Evolutionary conservation across 1,140 invertebrate species (phyloP).

Genomic region (Aphaenogaster rudis): DNA sequence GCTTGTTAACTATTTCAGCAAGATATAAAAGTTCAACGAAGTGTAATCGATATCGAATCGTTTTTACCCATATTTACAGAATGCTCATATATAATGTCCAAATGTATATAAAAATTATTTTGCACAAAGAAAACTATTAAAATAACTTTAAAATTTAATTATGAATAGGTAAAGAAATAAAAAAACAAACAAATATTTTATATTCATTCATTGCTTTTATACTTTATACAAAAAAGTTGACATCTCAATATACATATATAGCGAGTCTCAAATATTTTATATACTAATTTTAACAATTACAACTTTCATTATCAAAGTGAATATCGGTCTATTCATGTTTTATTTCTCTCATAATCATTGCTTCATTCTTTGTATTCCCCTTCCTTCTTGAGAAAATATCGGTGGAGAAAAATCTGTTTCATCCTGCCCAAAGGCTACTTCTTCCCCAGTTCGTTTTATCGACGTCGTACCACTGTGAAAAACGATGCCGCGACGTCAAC

Average conservation of each 20-base stretch:
- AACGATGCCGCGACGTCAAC: slow-evolving; percentile 44
- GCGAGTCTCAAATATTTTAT: background rate
- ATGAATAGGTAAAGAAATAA: background rate
- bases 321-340: slow-evolving; percentile 1
- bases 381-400: slow-evolving; percentile 35
- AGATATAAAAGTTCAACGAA: too few relatives aligned
- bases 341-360: slow-evolving; percentile 31
- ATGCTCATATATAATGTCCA: too few relatives aligned
- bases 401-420: slow-evolving; percentile 50
- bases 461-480: slow-evolving; percentile 50
- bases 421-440: slow-evolving; percentile 14
- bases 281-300: background rate
- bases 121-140: background rate
- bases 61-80: background rate
- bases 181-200: background rate
- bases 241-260: background rate
- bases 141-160: background rate
- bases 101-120: too few relatives aligned
- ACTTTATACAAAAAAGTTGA: background rate
- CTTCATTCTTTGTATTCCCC: background rate
- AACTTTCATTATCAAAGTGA: background rate
- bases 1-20: too few relatives aligned
- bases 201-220: background rate
- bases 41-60: background rate
- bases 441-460: slow-evolving; percentile 17